Evolutionary conservation across 2,797 vertebrate genomes (phyloP), one percentile per base, ranked within the genome.

Genomic region (Poeciliopsis paucimaculata): DNA sequence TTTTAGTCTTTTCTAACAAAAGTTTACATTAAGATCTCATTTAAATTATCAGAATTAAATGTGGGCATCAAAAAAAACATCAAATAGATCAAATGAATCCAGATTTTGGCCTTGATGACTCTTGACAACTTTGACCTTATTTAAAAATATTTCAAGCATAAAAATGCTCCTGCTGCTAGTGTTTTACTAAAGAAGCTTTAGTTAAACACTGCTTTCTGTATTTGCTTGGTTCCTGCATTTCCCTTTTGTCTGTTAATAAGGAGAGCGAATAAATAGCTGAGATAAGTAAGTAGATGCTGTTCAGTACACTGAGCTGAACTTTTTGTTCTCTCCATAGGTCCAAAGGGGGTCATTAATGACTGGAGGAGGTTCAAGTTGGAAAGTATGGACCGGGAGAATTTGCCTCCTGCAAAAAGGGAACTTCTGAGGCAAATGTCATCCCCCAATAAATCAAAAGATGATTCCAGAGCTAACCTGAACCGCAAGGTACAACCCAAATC

Each of bases 351-450:
- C 82, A 99, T 99, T 92, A 96, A 97, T 87, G 98, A 99, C 92
- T 99, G 98, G 98, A 97, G 98, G 87, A 97, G 96, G 90, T 99
- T 99, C 91, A 99, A 99, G 84, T 84, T 99, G 93, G 98, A 97
- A 89, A 99, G 97, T 0, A 96, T 98, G 96, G 97, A 99, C 18
- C 90, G 92, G 80, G 96, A 97, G 9, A 94, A 94, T 78, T 64
- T 97, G 76, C 94, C 97, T 79, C 80, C 93, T 13, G 96, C 92
- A 83, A 99, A 99, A 93, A 97, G 91, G 84, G 97, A 99, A 92
- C 96, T 99, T 55, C 96, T 99, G 76, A 95, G 97, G 88, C 98
- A 98, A 92, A 97, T 99, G 97, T 99, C 98, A 31, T 97, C 97
- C 68, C 96, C 97, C 1, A 92, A 94, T 77, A 95, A 88, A 76